Percentiles rank a stretch among this genome's conserved stretches.
These are phyloP conservation scores for Enteromius radiatus DNA, from an alignment of 2,797 vertebrate species.

Conservation along the genomic window DNA sequence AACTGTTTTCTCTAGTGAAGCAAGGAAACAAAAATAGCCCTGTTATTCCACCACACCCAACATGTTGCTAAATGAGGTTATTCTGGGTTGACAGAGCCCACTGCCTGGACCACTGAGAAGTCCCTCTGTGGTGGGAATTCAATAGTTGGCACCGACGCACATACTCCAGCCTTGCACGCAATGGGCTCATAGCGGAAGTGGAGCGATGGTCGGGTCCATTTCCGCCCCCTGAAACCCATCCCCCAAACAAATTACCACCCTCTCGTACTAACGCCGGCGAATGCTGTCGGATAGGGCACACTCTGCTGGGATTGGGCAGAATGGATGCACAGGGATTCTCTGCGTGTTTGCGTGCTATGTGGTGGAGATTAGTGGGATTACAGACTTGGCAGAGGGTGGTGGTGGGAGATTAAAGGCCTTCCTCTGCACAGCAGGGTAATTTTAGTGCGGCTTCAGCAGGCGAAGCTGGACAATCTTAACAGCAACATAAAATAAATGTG, in stretches of 20 bases:
- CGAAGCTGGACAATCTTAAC: slow-evolving; percentile 23
- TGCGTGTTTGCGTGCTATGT: slow-evolving; percentile 49
- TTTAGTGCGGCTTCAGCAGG: slow-evolving; percentile 73
- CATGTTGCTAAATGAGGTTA: slow-evolving; percentile 85
- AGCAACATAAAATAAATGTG: slow-evolving; percentile 19
- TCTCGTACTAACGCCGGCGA: background rate
- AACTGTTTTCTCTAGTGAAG: slow-evolving; percentile 34
- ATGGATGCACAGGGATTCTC: slow-evolving; percentile 51
- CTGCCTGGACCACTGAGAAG: slow-evolving; percentile 71
- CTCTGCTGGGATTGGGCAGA: slow-evolving; percentile 17
- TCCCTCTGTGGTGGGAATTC: slow-evolving; percentile 76
- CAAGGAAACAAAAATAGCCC: slow-evolving; percentile 71
- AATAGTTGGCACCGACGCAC: slow-evolving; percentile 64
- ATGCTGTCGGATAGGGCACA: background rate
- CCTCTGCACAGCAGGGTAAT: slow-evolving; percentile 81
- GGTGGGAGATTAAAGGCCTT: slow-evolving; percentile 75
- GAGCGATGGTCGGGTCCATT: slow-evolving; percentile 24
- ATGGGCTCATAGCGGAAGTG: slow-evolving; percentile 38
- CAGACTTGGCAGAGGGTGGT: slow-evolving; percentile 63
- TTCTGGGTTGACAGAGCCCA: slow-evolving; percentile 82
- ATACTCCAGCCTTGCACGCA: slow-evolving; percentile 24
- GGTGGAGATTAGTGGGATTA: slow-evolving; percentile 68
- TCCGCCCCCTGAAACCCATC: slow-evolving; percentile 43
- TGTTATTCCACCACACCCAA: slow-evolving; percentile 78
- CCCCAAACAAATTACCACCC: slow-evolving; percentile 30